These are phyloP conservation scores for Philereme vetulata DNA, from an alignment of 2,888 invertebrate species.

Conservation along the genomic window DNA sequence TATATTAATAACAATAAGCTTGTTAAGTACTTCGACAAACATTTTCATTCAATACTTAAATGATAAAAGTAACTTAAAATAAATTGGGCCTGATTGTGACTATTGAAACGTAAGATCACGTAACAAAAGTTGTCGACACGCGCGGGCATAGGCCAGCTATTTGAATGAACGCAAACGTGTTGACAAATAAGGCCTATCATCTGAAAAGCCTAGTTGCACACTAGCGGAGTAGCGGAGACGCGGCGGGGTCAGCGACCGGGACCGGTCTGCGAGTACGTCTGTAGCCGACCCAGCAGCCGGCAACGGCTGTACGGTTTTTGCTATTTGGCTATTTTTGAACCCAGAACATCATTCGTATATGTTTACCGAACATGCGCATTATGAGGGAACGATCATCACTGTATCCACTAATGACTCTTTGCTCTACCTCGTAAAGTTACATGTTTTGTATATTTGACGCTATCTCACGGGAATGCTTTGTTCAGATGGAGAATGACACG, in stretches of 20 bases:
- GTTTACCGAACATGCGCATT: too few relatives aligned
- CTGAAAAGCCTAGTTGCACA: conserved; percentile 64
- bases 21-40: background rate
- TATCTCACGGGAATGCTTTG: background rate
- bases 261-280: conserved; percentile 66
- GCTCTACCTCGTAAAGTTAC: background rate
- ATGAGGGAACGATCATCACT: too few relatives aligned
- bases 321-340: conserved; percentile 39
- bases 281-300: conserved; percentile 39
- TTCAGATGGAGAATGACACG: background rate
- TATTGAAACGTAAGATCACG: conserved; percentile 10
- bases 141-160: conserved; percentile 31
- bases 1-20: too few relatives aligned
- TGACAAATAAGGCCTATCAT: conserved; percentile 56
- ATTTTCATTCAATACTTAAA: background rate
- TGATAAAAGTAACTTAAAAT: background rate
- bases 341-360: background rate
- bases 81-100: background rate
- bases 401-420: background rate
- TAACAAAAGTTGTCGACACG: conserved; percentile 24
- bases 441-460: background rate
- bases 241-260: conserved; percentile 66
- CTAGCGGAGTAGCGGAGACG: conserved; percentile 58
- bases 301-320: conserved; percentile 53
- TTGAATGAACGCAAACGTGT: conserved; percentile 39